Evolutionary conservation across 2,888 invertebrate genomes (phyloP).

Genomic region (Vannuccia rotundouncinata): DNA sequence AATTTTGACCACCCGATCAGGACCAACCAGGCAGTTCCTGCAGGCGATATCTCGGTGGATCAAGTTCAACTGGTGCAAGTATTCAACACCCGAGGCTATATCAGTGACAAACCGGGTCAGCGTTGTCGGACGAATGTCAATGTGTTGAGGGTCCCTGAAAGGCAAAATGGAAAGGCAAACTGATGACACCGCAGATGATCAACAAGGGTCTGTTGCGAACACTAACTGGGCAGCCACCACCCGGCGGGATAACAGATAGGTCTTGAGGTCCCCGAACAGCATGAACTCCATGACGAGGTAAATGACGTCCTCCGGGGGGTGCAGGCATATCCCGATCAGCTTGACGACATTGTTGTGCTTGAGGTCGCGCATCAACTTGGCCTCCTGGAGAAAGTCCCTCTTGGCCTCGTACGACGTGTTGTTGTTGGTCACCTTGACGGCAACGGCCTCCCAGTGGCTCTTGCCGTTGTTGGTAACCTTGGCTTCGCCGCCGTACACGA

Average conservation of each 20-base stretch:
- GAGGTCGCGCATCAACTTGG: slow-evolving; percentile 86
- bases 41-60: slow-evolving; percentile 87
- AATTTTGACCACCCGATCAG: slow-evolving; percentile 34
- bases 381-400: slow-evolving; percentile 81
- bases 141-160: slow-evolving; percentile 24
- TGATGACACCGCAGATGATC: no score
- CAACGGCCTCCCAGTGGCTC: slow-evolving; percentile 65
- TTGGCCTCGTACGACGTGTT: slow-evolving; percentile 77
- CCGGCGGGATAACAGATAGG: slow-evolving; percentile 74
- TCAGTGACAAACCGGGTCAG: slow-evolving; percentile 64
- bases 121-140: slow-evolving; percentile 6
- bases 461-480: slow-evolving; percentile 63
- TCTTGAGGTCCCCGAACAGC: slow-evolving; percentile 81
- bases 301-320: slow-evolving; percentile 68
- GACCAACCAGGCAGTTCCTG: slow-evolving; percentile 79
- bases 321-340: slow-evolving; percentile 76
- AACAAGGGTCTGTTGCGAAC: no score
- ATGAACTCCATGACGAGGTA: slow-evolving; percentile 88
- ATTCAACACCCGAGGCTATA: slow-evolving; percentile 84
- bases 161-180: no score
- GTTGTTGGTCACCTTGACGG: slow-evolving; percentile 74
- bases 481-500: slow-evolving; percentile 82
- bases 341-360: slow-evolving; percentile 80
- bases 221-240: slow-evolving; percentile 64
- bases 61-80: slow-evolving; percentile 80